Conservation (phyloP, 2,113 vertebrate species). For the Lonchura striata region DNA sequence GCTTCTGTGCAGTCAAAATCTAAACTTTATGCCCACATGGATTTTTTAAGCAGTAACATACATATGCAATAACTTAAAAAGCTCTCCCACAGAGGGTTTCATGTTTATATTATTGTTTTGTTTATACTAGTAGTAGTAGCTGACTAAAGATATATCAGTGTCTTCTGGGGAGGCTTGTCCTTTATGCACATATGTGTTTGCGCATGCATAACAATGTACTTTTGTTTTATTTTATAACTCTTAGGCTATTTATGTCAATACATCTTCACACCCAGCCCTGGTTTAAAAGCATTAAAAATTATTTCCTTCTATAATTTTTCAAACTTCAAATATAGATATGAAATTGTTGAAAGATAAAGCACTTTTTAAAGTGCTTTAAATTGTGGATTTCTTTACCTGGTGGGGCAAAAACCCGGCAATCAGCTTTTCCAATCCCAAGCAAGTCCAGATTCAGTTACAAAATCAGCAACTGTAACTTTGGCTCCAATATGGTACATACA, state of each 20-base stretch:
- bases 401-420: background rate
- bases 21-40: background rate
- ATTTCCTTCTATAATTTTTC: background rate
- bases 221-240: background rate
- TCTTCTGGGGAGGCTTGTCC: background rate
- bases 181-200: background rate
- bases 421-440: background rate
- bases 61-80: background rate
- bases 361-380: background rate
- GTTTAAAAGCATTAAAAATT: background rate
- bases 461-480: background rate
- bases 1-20: background rate
- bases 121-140: background rate
- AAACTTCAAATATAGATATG: background rate
- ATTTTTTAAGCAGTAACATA: background rate
- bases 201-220: background rate
- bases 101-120: background rate
- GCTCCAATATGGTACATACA: background rate
- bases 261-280: background rate
- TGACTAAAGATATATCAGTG: background rate
- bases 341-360: background rate
- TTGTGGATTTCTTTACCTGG: background rate
- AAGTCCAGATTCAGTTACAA: background rate
- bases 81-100: background rate
- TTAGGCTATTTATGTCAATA: background rate